Percentiles rank a stretch among this genome's conserved stretches.
These are phyloP conservation scores for Stichodactyla helianthus DNA, from an alignment of 64 coral and sea anemone genomes.

Conservation along the genomic window DNA sequence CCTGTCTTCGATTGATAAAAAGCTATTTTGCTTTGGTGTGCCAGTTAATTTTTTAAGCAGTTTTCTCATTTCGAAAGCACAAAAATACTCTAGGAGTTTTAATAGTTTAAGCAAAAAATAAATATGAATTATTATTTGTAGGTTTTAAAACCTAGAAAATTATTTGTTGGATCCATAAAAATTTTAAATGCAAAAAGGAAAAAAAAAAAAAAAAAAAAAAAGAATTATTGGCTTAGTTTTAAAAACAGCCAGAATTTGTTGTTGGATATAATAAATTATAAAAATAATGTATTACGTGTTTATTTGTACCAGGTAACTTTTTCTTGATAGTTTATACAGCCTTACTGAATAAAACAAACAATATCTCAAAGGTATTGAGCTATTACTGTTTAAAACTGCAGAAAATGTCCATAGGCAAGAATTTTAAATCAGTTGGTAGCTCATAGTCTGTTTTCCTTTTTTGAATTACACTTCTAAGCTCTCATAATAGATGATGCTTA, in stretches of 20 bases:
- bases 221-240: not conserved
- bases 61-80: not conserved
- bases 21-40: not conserved
- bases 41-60: not conserved
- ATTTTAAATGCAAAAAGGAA: not conserved
- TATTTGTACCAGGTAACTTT: not conserved
- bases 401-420: not conserved
- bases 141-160: conserved; percentile 8
- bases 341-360: not conserved
- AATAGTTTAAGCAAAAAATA: conserved; percentile 5
- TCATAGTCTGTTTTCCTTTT: too few species aligned
- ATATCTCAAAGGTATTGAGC: not conserved
- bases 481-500: not conserved
- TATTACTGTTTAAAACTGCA: not conserved
- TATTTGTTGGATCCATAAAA: not conserved
- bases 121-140: conserved; percentile 7
- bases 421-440: too few species aligned
- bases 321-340: not conserved
- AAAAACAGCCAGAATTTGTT: conserved; percentile 5
- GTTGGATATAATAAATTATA: not conserved
- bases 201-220: not conserved
- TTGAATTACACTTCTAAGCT: too few species aligned
- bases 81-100: not conserved
- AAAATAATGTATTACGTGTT: not conserved
- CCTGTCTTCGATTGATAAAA: not conserved